Percentiles rank a stretch among this genome's conserved stretches.
phyloP scores from a whole-genome alignment of 2,888 invertebrate genomes.

The Salticus scenicus region DNA sequence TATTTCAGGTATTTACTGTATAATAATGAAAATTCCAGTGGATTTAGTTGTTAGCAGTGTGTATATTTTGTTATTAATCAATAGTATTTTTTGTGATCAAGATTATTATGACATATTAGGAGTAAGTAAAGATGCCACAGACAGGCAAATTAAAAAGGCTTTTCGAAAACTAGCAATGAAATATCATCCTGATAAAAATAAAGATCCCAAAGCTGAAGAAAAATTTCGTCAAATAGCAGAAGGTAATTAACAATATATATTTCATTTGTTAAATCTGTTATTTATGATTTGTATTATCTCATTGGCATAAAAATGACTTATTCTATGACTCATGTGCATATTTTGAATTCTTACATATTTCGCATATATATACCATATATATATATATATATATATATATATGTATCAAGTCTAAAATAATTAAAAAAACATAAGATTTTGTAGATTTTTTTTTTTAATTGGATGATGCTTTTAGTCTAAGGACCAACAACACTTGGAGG shows the following conservation, averaged over 20 bases:
- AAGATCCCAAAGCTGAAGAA: slow-evolving; percentile 77
- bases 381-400: too few species aligned
- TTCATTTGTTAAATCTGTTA: background rate
- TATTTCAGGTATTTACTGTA: background rate
- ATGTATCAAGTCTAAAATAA: too few species aligned
- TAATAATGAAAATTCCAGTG: slow-evolving; percentile 20
- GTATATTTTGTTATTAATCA: slow-evolving; percentile 17
- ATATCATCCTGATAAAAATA: slow-evolving; percentile 79
- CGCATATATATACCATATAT: background rate
- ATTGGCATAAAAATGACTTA: background rate
- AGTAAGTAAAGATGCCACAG: slow-evolving; percentile 76
- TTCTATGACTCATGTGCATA: too few species aligned
- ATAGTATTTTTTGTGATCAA: slow-evolving; percentile 71
- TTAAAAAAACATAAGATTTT: too few species aligned
- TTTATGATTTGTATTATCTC: background rate
- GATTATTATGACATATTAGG: slow-evolving; percentile 78
- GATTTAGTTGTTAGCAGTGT: slow-evolving; percentile 1
- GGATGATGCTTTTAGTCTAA: too few species aligned
- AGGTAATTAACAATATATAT: too few species aligned
- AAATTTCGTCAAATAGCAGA: slow-evolving; percentile 78
- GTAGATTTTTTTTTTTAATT: too few species aligned
- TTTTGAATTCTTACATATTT: background rate
- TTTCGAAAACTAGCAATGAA: slow-evolving; percentile 78
- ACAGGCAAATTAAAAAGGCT: slow-evolving; percentile 78
- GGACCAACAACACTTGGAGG: too few species aligned